Evolutionary conservation across 2,888 invertebrate genomes (phyloP).

Genomic region (Bimastos eiseni): DNA sequence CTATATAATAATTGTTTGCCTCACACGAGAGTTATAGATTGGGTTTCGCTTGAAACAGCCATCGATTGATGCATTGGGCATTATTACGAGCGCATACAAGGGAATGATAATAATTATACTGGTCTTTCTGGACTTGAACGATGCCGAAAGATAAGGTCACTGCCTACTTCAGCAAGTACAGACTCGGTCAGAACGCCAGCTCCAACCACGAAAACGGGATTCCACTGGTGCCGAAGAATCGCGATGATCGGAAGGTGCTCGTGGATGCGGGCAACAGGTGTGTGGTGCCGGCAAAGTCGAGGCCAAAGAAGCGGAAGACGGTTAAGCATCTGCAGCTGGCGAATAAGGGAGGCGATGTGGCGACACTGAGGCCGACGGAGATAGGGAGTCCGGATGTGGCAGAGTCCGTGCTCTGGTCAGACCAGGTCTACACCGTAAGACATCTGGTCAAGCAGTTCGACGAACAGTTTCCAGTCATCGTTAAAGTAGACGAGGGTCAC

Average conservation of each 20-base stretch:
- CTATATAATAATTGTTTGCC: background rate
- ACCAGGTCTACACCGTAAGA: constrained; percentile 35
- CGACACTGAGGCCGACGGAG: background rate
- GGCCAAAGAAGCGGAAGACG: constrained; percentile 39
- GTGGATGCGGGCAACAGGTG: constrained; percentile 42
- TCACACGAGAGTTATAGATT: background rate
- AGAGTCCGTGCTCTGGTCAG: constrained; percentile 36
- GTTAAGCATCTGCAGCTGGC: constrained; percentile 17
- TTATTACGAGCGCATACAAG: no score
- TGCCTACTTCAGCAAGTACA: background rate
- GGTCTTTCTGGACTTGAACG: background rate
- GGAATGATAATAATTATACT: background rate
- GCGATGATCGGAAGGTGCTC: constrained; percentile 24
- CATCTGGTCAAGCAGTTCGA: constrained; percentile 36
- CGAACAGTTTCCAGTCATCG: constrained; percentile 41
- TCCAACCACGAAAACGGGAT: background rate
- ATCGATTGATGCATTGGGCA: background rate
- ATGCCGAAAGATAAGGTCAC: constrained; percentile 19
- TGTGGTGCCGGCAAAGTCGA: constrained; percentile 42
- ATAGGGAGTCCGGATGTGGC: background rate
- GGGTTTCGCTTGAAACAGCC: background rate
- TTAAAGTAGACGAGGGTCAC: constrained; percentile 39
- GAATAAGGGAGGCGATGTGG: constrained; percentile 24
- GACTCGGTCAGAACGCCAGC: background rate
- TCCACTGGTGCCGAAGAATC: background rate